phyloP scores from a whole-genome alignment of 2,113 vertebrate species.

The Hydrochoerus hydrochaeris region DNA sequence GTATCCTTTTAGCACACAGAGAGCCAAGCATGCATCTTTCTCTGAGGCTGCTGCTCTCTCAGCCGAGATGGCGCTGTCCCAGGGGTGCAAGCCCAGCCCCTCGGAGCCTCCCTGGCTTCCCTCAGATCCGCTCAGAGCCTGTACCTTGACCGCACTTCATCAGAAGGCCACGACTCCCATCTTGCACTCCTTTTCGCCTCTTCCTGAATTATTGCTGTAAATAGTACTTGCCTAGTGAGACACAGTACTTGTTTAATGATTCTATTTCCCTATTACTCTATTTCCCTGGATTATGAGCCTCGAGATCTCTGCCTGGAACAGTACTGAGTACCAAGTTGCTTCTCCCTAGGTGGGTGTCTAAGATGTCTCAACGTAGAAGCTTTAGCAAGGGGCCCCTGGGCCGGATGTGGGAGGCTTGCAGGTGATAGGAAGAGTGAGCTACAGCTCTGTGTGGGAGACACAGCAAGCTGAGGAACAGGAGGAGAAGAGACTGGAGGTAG shows the following conservation, averaged over 20 bases:
- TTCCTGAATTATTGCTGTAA: not conserved
- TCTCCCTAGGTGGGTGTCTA: not conserved
- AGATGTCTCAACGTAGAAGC: too few relatives aligned
- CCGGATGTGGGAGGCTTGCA: not conserved
- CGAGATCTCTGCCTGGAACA: not conserved
- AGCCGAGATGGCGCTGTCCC: not conserved
- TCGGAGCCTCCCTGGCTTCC: not conserved
- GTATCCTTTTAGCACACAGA: not conserved
- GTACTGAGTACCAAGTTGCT: too few relatives aligned
- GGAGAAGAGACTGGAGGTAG: not conserved
- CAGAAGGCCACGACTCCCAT: not conserved
- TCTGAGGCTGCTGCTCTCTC: not conserved
- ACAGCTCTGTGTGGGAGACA: not conserved
- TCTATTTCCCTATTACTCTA: fast-evolving
- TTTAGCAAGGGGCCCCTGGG: not conserved
- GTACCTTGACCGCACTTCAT: not conserved
- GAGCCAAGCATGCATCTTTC: not conserved
- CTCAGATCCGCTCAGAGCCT: not conserved
- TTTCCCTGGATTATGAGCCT: not conserved
- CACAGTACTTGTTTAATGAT: not conserved
- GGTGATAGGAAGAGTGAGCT: fast-evolving
- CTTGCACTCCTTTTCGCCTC: too few relatives aligned
- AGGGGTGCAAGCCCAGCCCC: fast-evolving
- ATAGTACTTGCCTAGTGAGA: not conserved
- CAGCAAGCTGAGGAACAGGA: not conserved